phyloP scores from a whole-genome alignment of 30 jellyfish, hydroid and myxozoan genomes.

The Aurelia coerulea region DNA sequence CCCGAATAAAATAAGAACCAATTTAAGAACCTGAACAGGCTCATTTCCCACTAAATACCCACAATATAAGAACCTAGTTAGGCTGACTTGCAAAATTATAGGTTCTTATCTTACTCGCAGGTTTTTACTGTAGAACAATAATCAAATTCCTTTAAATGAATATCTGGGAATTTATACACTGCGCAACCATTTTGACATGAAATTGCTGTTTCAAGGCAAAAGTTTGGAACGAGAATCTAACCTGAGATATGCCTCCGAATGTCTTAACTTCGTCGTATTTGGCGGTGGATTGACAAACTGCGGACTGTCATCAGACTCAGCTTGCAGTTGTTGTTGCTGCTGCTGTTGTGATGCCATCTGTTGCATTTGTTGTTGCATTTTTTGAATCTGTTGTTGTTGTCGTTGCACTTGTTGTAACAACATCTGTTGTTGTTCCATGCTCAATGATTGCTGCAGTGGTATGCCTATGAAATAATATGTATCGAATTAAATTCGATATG shows the following conservation, averaged over 20 bases:
- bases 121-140: too few species aligned
- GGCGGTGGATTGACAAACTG: constrained; percentile 84
- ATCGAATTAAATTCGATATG: too few species aligned
- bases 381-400: constrained; percentile 90
- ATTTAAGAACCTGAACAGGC: too few species aligned
- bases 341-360: constrained; percentile 67
- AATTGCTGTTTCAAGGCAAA: too few species aligned
- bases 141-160: too few species aligned
- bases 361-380: constrained; percentile 69
- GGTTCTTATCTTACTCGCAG: too few species aligned
- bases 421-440: constrained; percentile 92
- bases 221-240: background rate
- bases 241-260: constrained; percentile 94
- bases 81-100: too few species aligned
- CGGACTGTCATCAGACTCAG: constrained; percentile 61
- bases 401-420: constrained; percentile 85
- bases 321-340: constrained; percentile 64
- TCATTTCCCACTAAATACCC: too few species aligned
- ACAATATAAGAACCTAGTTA: too few species aligned
- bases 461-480: constrained; percentile 33
- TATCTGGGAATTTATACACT: too few species aligned
- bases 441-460: constrained; percentile 68
- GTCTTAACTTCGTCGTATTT: constrained; percentile 83
- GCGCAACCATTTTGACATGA: too few species aligned
- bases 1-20: too few species aligned